Conservation (phyloP, 2,113 vertebrate species). For the Isurus oxyrinchus region DNA sequence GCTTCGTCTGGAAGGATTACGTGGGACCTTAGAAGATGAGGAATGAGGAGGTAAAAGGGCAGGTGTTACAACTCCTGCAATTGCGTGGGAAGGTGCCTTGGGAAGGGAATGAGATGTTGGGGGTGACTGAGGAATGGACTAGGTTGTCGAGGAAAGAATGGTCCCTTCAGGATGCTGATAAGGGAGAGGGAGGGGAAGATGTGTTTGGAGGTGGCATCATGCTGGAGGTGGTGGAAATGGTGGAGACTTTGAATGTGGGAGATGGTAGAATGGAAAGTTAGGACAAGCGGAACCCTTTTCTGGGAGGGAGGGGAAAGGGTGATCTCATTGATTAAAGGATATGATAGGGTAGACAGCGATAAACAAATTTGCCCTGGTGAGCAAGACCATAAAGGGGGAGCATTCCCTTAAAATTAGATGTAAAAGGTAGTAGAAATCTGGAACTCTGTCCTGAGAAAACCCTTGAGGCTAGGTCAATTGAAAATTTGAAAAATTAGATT, state of each 20-base stretch:
- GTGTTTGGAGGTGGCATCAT: no score
- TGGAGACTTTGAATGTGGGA: no score
- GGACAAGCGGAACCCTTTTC: no score
- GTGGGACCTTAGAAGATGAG: not conserved
- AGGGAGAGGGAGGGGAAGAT: no score
- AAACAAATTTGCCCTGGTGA: not conserved
- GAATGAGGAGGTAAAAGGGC: not conserved
- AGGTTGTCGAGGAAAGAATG: not conserved
- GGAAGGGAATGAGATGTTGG: not conserved
- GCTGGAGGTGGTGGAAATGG: no score
- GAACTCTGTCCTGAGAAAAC: not conserved
- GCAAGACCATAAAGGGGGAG: not conserved
- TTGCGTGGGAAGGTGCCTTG: not conserved
- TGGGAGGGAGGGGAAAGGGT: not conserved
- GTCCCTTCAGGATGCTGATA: no score
- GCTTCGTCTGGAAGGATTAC: not conserved
- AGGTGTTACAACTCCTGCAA: not conserved
- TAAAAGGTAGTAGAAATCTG: not conserved
- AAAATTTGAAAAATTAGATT: not conserved
- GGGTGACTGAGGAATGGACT: no score
- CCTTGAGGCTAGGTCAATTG: not conserved
- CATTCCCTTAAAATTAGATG: not conserved
- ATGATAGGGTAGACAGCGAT: no score
- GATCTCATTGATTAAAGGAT: not conserved
- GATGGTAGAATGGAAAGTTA: no score